phyloP scores from a whole-genome alignment of 2,113 vertebrate genomes.

The Rhynchomys soricoides region DNA sequence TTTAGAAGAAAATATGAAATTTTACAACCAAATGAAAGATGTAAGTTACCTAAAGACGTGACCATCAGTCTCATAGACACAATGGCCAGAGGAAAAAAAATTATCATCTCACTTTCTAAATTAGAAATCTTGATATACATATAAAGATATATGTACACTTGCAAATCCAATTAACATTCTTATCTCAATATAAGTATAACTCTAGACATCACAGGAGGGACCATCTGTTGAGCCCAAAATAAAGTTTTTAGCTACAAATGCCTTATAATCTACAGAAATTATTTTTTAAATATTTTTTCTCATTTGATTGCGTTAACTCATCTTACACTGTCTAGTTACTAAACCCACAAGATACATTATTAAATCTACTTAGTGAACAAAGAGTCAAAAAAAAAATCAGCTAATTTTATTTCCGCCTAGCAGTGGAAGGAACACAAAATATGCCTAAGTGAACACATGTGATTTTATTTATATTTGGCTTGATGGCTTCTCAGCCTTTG shows the following conservation, averaged over 20 bases:
- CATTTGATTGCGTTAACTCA: constrained; percentile 46
- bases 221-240: constrained; percentile 53
- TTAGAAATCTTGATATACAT: constrained; percentile 23
- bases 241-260: constrained; percentile 44
- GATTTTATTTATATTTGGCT: constrained; percentile 21
- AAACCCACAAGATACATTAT: background rate
- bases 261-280: constrained; percentile 25
- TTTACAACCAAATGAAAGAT: constrained; percentile 54
- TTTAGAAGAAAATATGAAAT: constrained; percentile 56
- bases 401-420: background rate
- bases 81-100: constrained; percentile 24
- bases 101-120: constrained; percentile 23
- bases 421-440: background rate
- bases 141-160: background rate
- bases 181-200: constrained; percentile 43
- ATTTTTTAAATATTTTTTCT: constrained; percentile 56
- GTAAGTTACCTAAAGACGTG: constrained; percentile 8
- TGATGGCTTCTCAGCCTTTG: background rate
- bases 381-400: constrained; percentile 22
- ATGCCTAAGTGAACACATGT: background rate
- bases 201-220: constrained; percentile 30
- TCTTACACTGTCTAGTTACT: background rate
- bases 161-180: constrained; percentile 39
- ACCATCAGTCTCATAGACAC: constrained; percentile 47
- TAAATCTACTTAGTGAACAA: constrained; percentile 28